Conservation (phyloP, 2,888 invertebrate species). For the Melikaiella ostensackeni region DNA sequence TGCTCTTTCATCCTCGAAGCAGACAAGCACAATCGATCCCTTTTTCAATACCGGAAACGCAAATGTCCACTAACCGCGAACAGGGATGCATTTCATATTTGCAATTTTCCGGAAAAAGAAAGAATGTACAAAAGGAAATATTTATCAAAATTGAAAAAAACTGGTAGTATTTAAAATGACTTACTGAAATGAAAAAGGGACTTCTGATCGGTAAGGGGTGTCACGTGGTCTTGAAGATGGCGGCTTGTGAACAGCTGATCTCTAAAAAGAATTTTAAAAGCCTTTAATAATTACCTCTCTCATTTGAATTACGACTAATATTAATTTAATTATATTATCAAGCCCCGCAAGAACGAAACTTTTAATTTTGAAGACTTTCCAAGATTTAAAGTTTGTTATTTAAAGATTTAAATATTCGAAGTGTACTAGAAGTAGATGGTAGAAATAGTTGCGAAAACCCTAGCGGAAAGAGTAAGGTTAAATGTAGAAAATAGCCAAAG, state of each 20-base stretch:
- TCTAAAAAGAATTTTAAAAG: neutral
- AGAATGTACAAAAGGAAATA: neutral
- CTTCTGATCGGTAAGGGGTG: neutral
- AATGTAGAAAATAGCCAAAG: too few species aligned
- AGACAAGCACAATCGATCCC: slow-evolving; percentile 23
- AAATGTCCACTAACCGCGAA: slow-evolving; percentile 25
- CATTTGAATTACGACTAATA: neutral
- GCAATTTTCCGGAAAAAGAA: neutral
- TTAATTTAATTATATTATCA: neutral
- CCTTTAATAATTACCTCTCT: neutral
- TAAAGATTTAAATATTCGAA: neutral
- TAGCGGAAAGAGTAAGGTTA: too few species aligned
- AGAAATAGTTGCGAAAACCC: too few species aligned
- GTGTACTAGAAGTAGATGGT: neutral
- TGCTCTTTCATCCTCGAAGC: slow-evolving; percentile 22
- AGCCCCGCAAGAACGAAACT: neutral
- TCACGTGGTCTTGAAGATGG: neutral
- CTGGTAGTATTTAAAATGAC: neutral
- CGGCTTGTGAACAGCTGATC: neutral
- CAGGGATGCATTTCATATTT: slow-evolving; percentile 6
- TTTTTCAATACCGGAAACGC: slow-evolving; percentile 35
- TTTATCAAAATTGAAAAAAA: neutral
- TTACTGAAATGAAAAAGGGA: neutral
- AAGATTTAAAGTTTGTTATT: neutral
- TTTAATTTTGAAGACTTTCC: neutral